Percentiles rank a stretch among this genome's conserved stretches.
phyloP scores from a whole-genome alignment of 2,888 invertebrate species.

The Cryptocheilus praepositus region DNA sequence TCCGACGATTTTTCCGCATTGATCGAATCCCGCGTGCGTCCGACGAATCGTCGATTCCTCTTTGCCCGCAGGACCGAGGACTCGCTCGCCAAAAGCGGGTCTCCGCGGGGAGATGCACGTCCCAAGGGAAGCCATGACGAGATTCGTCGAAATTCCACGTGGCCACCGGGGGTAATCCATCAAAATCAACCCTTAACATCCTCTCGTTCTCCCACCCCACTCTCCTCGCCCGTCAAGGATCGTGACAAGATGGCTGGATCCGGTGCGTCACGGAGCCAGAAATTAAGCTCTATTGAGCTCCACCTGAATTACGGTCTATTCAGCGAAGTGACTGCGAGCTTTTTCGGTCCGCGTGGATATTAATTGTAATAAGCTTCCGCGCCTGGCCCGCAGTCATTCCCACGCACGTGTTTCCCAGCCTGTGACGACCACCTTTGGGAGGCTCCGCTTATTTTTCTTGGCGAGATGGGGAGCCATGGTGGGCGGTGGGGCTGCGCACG shows the following conservation, averaged over 20 bases:
- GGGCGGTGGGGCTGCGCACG: no score
- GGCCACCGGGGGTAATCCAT: slow-evolving; percentile 57
- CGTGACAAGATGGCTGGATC: slow-evolving; percentile 36
- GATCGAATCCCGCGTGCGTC: no score
- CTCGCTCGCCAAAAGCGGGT: neutral
- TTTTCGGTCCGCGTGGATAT: slow-evolving; percentile 52
- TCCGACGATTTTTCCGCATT: no score
- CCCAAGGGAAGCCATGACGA: slow-evolving; percentile 41
- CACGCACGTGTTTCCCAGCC: slow-evolving; percentile 2
- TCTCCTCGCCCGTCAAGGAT: slow-evolving; percentile 4
- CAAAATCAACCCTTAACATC: slow-evolving; percentile 60
- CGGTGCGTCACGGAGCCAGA: slow-evolving; percentile 40
- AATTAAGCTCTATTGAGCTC: slow-evolving; percentile 70
- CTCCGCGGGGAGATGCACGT: slow-evolving; percentile 14
- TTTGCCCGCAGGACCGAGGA: neutral
- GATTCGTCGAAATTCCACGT: slow-evolving; percentile 50
- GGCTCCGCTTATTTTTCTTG: neutral
- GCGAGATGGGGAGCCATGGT: no score
- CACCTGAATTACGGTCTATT: slow-evolving; percentile 71
- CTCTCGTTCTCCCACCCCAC: slow-evolving; percentile 12
- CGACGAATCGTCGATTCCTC: no score
- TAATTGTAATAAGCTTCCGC: slow-evolving; percentile 63
- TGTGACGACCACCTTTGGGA: neutral
- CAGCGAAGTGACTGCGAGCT: slow-evolving; percentile 59
- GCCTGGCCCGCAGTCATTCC: neutral